A percentile compares a stretch with the other conserved stretches of the same genome.
These are phyloP conservation scores for Sicus ferrugineus DNA, from an alignment of 2,888 invertebrate genomes.

Conservation along the genomic window DNA sequence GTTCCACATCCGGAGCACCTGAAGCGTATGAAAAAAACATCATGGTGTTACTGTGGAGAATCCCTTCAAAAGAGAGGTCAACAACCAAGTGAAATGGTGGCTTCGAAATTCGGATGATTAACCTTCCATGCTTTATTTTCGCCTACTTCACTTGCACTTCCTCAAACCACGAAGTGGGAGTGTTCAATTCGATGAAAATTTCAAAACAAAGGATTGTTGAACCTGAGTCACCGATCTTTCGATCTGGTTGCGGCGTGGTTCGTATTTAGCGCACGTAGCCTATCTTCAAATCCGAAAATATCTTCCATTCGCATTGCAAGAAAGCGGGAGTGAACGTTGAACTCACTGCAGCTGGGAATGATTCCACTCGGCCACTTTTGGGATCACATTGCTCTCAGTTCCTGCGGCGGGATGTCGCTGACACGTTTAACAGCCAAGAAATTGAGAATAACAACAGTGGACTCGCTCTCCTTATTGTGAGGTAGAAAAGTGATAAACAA, in stretches of 20 bases:
- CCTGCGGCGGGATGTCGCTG: conserved; percentile 6
- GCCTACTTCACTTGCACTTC: no score
- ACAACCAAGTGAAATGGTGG: no score
- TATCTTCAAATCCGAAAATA: neutral
- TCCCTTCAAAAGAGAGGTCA: no score
- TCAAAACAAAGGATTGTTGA: neutral
- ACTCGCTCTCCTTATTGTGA: neutral
- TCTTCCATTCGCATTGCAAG: neutral
- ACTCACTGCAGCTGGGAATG: neutral
- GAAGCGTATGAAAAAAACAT: no score
- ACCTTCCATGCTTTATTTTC: no score
- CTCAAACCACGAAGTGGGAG: neutral
- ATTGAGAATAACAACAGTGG: neutral
- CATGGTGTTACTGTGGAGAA: no score
- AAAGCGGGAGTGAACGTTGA: neutral
- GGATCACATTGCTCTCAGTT: neutral
- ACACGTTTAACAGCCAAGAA: neutral
- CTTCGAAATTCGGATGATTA: no score
- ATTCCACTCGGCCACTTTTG: neutral
- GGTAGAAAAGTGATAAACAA: conserved; percentile 32
- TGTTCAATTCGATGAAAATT: neutral
- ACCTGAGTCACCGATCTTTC: neutral
- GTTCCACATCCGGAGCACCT: no score
- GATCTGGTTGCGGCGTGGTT: no score
- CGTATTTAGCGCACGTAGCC: neutral